Evolutionary conservation across 2,888 invertebrate genomes (phyloP).

Genomic region (Bombyx huttoni): DNA sequence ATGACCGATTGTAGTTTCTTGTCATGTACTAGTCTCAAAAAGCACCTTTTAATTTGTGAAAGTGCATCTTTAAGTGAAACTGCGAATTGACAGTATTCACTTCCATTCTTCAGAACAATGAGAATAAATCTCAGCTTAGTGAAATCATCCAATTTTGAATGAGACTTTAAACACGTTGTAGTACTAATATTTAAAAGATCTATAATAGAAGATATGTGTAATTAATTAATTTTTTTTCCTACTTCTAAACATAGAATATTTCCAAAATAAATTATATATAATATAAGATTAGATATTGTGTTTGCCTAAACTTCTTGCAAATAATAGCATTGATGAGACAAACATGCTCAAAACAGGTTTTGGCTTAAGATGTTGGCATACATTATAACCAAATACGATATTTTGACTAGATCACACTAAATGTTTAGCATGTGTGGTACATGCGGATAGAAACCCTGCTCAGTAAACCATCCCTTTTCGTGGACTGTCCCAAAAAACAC

Average conservation of each 20-base stretch:
- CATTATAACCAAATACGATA: too few relatives aligned
- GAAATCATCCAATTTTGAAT: constrained; percentile 42
- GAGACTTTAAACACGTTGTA: constrained; percentile 27
- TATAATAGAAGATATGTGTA: constrained; percentile 15
- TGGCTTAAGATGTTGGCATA: too few relatives aligned
- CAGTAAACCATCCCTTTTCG: too few relatives aligned
- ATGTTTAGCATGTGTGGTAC: too few relatives aligned
- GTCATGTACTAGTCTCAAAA: constrained; percentile 30
- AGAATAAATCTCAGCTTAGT: constrained; percentile 51
- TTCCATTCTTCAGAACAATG: constrained; percentile 54
- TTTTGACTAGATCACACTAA: too few relatives aligned
- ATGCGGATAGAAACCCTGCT: too few relatives aligned
- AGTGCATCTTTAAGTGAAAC: constrained; percentile 41
- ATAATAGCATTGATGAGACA: too few relatives aligned
- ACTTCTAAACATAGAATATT: not conserved
- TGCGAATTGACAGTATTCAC: constrained; percentile 44
- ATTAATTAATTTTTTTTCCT: too few relatives aligned
- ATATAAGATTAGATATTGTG: too few relatives aligned
- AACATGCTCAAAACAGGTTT: too few relatives aligned
- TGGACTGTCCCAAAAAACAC: too few relatives aligned
- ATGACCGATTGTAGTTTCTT: constrained; percentile 54
- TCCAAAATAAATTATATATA: not conserved
- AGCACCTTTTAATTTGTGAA: constrained; percentile 32
- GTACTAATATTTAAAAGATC: constrained; percentile 48
- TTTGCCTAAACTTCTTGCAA: too few relatives aligned